phyloP scores from a whole-genome alignment of 2,888 invertebrate genomes.

The Junonia oenone region DNA sequence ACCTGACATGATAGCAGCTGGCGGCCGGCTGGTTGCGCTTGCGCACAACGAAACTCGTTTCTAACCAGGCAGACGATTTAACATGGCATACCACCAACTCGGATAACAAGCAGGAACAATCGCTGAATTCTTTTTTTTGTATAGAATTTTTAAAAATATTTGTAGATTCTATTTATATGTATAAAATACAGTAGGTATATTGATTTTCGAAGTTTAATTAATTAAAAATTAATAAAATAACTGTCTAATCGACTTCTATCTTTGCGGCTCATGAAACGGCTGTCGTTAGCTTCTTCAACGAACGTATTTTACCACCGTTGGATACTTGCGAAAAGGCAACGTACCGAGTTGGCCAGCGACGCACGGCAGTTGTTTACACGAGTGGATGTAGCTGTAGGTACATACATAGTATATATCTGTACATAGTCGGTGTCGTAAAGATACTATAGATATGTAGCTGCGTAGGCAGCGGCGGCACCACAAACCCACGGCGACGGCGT shows the following conservation, averaged over 20 bases:
- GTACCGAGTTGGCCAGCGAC: conserved; percentile 36
- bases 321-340: conserved; percentile 27
- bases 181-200: background rate
- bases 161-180: background rate
- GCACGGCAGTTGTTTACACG: conserved; percentile 52
- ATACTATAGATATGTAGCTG: conserved; percentile 46
- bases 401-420: conserved; percentile 38
- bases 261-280: background rate
- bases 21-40: conserved; percentile 64
- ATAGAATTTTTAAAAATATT: background rate
- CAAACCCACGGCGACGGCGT: conserved; percentile 55
- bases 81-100: conserved; percentile 57
- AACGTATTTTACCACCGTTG: conserved; percentile 60
- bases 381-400: conserved; percentile 41
- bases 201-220: background rate
- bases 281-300: conserved; percentile 48
- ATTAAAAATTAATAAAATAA: background rate
- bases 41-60: conserved; percentile 70
- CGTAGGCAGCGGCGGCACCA: conserved; percentile 62
- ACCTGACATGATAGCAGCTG: conserved; percentile 73
- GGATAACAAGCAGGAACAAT: background rate
- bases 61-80: conserved; percentile 57
- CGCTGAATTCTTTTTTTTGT: background rate
- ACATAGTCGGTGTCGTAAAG: conserved; percentile 12
- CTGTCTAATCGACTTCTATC: background rate